Evolutionary conservation across 1,140 invertebrate species (phyloP).

Genomic region (Plectus sambesii): DNA sequence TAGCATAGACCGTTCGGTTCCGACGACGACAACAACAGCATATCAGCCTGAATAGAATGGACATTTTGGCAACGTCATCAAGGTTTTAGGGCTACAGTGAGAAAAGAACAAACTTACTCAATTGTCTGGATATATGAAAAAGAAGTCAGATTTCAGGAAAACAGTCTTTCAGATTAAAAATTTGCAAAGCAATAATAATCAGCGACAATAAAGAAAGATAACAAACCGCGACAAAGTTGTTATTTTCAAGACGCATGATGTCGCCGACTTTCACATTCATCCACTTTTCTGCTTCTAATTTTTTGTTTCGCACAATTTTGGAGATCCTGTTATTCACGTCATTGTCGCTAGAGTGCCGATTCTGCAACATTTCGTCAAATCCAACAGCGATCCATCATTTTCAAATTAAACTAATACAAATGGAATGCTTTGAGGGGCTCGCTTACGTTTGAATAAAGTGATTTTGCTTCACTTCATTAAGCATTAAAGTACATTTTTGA

Average conservation of each 20-base stretch:
- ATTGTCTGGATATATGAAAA: too few relatives aligned
- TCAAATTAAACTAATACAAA: too few relatives aligned
- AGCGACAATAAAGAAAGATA: slow-evolving; percentile 42
- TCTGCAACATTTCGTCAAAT: too few relatives aligned
- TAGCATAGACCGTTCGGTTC: slow-evolving; percentile 92
- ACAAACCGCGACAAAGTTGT: slow-evolving; percentile 71
- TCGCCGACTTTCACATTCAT: too few relatives aligned
- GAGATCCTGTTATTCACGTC: slow-evolving; percentile 82
- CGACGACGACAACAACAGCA: slow-evolving; percentile 72
- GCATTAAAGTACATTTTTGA: too few relatives aligned
- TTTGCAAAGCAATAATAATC: not conserved
- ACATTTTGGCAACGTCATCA: too few relatives aligned
- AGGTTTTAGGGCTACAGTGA: too few relatives aligned
- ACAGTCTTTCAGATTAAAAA: not conserved
- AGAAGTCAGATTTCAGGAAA: too few relatives aligned
- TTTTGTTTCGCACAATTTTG: slow-evolving; percentile 67
- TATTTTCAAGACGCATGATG: slow-evolving; percentile 85
- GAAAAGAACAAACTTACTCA: slow-evolving; percentile 7
- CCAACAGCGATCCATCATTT: too few relatives aligned
- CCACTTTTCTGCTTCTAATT: slow-evolving; percentile 75
- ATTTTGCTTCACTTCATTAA: too few relatives aligned
- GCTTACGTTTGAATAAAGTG: too few relatives aligned
- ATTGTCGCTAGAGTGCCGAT: slow-evolving; percentile 79
- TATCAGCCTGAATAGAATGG: slow-evolving; percentile 70
- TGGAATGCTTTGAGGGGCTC: too few relatives aligned